These are phyloP conservation scores for Morphnarchus princeps DNA, from an alignment of 2,113 vertebrate species.

Conservation along the genomic window DNA sequence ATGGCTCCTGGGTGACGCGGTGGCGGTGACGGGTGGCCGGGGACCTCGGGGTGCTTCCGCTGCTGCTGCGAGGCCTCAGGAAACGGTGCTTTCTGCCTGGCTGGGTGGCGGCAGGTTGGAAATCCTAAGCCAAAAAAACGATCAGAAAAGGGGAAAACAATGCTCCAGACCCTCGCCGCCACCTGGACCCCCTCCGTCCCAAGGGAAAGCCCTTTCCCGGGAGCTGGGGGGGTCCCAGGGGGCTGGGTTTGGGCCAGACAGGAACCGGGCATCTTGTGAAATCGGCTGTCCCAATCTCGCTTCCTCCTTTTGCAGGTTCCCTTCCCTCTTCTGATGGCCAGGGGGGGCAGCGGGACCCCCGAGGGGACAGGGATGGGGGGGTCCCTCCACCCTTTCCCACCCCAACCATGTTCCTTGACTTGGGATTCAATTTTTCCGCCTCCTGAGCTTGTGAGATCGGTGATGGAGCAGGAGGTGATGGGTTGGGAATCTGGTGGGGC, in stretches of 20 bases:
- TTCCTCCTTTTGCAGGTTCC: conserved; percentile 16
- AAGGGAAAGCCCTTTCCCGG: background rate
- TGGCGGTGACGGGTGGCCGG: background rate
- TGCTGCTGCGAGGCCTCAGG: background rate
- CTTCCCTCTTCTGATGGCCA: background rate
- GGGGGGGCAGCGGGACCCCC: background rate
- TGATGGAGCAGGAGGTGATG: background rate
- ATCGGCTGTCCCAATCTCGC: conserved; percentile 19
- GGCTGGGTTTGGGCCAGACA: background rate
- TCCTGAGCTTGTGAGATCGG: background rate
- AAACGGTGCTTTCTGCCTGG: background rate
- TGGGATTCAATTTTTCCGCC: background rate
- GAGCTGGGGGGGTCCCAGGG: background rate
- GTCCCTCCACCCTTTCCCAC: background rate
- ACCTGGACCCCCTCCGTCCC: background rate
- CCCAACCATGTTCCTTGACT: background rate
- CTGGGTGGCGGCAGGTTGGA: background rate
- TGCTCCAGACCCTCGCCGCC: rapidly evolving
- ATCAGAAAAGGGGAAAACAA: background rate
- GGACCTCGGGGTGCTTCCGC: background rate
- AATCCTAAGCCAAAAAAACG: background rate
- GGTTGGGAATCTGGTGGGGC: background rate
- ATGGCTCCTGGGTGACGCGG: background rate
- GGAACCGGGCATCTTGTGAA: conserved; percentile 16
- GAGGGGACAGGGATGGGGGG: background rate